These are phyloP conservation scores for Diglossa brunneiventris DNA, from an alignment of 2,113 vertebrate genomes.

Conservation along the genomic window DNA sequence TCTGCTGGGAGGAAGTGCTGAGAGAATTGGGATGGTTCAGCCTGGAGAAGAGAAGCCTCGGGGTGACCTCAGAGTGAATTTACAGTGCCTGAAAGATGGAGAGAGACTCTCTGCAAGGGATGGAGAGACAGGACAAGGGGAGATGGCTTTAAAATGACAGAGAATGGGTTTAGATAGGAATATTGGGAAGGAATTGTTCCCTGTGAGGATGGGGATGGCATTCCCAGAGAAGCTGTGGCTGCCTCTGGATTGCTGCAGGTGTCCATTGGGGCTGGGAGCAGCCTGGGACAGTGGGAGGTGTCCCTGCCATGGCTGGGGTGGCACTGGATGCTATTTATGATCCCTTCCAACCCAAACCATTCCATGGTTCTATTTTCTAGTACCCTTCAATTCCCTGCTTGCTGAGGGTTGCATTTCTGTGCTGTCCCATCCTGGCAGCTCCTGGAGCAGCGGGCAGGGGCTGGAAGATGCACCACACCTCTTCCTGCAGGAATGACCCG, in stretches of 20 bases:
- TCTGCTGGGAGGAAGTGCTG: neutral
- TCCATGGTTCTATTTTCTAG: fast-evolving
- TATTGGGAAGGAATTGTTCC: fast-evolving
- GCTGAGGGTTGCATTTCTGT: neutral
- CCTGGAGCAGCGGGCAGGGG: neutral
- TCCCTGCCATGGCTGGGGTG: neutral
- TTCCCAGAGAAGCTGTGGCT: neutral
- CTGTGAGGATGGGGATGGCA: neutral
- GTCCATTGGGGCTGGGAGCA: neutral
- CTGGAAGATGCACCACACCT: fast-evolving
- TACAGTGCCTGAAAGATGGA: neutral
- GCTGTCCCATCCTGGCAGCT: neutral
- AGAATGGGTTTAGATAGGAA: neutral
- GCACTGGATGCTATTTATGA: fast-evolving
- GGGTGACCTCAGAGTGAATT: fast-evolving
- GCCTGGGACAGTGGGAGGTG: fast-evolving
- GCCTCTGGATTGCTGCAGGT: neutral
- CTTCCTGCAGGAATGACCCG: neutral
- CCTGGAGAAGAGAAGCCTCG: neutral
- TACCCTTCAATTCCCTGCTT: neutral
- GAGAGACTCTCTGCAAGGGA: neutral
- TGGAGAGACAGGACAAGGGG: neutral
- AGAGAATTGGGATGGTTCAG: neutral
- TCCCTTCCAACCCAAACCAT: neutral
- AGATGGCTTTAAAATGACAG: neutral